Conservation (phyloP, 2,797 vertebrate genomes). For the Cuculus canorus region DNA sequence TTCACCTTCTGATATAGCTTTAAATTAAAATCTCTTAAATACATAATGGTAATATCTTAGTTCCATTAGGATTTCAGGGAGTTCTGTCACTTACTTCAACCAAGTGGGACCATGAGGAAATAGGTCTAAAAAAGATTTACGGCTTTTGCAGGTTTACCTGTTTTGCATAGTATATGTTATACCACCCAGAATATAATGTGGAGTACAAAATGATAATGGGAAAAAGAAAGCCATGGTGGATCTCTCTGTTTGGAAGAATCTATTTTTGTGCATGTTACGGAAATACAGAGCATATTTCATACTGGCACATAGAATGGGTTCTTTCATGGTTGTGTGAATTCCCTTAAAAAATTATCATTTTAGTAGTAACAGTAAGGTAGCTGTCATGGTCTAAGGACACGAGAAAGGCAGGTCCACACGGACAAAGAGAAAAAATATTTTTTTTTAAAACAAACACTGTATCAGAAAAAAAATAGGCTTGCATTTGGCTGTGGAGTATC, state of each 20-base stretch:
- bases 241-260: not conserved
- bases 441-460: not conserved
- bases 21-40: not conserved
- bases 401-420: not conserved
- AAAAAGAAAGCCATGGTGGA: not conserved
- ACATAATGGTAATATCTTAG: not conserved
- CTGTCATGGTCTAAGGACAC: not conserved
- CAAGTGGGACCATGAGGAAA: not conserved
- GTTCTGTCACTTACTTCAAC: not conserved
- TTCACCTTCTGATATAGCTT: not conserved
- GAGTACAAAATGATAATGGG: not conserved
- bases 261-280: not conserved
- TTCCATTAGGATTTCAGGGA: not conserved
- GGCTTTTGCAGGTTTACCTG: not conserved
- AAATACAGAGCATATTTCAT: slow-evolving; percentile 32
- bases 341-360: not conserved
- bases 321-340: not conserved
- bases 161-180: not conserved
- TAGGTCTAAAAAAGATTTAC: not conserved
- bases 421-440: not conserved
- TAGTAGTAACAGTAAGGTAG: not conserved
- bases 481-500: not conserved
- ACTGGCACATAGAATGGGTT: not conserved
- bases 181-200: not conserved
- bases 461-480: not conserved